Conservation (phyloP, 2,113 vertebrate genomes). For the Dascyllus trimaculatus region DNA sequence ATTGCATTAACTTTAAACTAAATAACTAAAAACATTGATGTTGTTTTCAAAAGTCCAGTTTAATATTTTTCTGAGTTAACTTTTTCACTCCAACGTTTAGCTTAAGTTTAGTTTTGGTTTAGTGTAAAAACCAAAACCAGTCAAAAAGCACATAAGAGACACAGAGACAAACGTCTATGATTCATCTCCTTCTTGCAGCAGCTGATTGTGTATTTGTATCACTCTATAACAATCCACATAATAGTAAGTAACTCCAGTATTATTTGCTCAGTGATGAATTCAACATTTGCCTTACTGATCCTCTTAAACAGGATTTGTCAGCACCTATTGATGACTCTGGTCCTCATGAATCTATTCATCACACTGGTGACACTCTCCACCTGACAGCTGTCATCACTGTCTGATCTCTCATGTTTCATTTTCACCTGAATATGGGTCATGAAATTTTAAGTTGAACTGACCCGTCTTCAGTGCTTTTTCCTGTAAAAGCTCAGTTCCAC, state of each 20-base stretch:
- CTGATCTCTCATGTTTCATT: neutral
- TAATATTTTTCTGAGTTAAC: too few species aligned
- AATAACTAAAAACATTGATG: too few species aligned
- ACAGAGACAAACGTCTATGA: neutral
- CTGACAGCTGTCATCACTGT: neutral
- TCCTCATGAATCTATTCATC: slow-evolving; percentile 1
- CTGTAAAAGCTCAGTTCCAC: too few species aligned
- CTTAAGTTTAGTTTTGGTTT: too few species aligned
- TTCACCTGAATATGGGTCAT: neutral
- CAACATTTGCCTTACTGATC: neutral
- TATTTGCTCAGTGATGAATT: neutral
- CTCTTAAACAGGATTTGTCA: slow-evolving; percentile 3
- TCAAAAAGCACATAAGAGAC: slow-evolving; percentile 1
- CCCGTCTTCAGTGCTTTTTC: too few species aligned
- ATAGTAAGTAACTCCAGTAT: neutral
- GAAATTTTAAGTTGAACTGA: too few species aligned
- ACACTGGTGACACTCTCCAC: neutral
- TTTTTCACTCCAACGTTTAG: too few species aligned
- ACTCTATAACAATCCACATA: neutral
- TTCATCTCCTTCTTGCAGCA: neutral
- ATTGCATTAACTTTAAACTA: too few species aligned
- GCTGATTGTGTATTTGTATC: neutral
- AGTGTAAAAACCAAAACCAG: too few species aligned
- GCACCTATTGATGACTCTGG: neutral
- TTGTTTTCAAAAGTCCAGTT: too few species aligned